phyloP scores from a whole-genome alignment of 2,113 vertebrate species.

The Physeter macrocephalus region DNA sequence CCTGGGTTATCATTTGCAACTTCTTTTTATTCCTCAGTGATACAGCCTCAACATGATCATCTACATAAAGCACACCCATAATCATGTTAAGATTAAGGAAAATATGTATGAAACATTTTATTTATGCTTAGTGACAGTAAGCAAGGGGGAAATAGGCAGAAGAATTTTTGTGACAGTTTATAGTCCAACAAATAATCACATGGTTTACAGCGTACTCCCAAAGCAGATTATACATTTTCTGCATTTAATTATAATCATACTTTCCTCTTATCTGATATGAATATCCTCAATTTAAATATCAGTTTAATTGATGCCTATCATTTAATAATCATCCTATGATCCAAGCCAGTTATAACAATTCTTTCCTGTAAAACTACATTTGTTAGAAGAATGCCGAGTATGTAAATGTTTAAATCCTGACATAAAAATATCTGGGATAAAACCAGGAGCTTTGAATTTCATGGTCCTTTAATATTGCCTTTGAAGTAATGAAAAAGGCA shows the following conservation, averaged over 20 bases:
- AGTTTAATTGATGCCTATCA: conserved; percentile 59
- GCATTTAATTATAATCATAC: conserved; percentile 61
- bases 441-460: conserved; percentile 79
- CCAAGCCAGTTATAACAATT: conserved; percentile 47
- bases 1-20: not conserved
- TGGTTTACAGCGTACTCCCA: conserved; percentile 44
- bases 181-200: conserved; percentile 60
- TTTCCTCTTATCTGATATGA: conserved; percentile 50
- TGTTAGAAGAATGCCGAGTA: conserved; percentile 51
- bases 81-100: conserved; percentile 45
- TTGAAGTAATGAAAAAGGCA: conserved; percentile 78
- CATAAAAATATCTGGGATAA: conserved; percentile 77
- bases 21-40: not conserved
- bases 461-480: conserved; percentile 74
- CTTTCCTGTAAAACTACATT: conserved; percentile 58
- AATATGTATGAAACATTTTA: conserved; percentile 47
- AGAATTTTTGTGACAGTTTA: conserved; percentile 61
- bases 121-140: conserved; percentile 28
- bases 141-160: not conserved
- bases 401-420: conserved; percentile 72
- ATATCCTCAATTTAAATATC: conserved; percentile 59
- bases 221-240: conserved; percentile 48
- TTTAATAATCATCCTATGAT: conserved; percentile 66
- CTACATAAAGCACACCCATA: not conserved
- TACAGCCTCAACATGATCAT: not conserved